A percentile compares a stretch with the other conserved stretches of the same genome.
phyloP scores from a whole-genome alignment of 2,888 invertebrate genomes.

The Leptinotarsa peninsularis region DNA sequence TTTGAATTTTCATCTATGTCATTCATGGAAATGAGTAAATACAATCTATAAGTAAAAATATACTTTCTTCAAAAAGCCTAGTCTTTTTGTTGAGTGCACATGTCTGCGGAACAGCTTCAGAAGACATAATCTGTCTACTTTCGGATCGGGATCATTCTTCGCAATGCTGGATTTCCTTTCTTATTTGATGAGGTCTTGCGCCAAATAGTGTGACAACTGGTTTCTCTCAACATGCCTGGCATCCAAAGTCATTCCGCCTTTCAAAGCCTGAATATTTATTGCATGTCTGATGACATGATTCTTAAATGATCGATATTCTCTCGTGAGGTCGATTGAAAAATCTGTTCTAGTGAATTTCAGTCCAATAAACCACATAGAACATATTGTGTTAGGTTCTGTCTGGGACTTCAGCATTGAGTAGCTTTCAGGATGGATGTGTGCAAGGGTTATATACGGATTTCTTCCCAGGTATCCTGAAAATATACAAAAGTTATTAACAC shows the following conservation, averaged over 20 bases:
- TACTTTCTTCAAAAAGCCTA: no score
- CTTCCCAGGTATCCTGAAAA: constrained; percentile 83
- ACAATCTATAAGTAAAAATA: no score
- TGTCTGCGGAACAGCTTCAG: constrained; percentile 44
- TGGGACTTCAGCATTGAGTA: constrained; percentile 71
- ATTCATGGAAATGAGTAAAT: no score
- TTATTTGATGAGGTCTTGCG: constrained; percentile 76
- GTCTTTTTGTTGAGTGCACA: constrained; percentile 54
- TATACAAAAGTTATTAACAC: background rate
- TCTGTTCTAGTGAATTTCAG: constrained; percentile 88
- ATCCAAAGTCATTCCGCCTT: constrained; percentile 84
- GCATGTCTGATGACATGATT: constrained; percentile 87
- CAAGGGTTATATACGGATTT: constrained; percentile 90
- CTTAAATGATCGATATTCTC: constrained; percentile 91
- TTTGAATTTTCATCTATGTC: no score
- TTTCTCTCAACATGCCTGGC: constrained; percentile 89
- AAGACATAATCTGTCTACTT: constrained; percentile 24
- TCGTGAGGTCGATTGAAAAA: constrained; percentile 91
- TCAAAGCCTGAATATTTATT: constrained; percentile 75
- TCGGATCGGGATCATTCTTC: no score
- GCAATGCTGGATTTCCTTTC: constrained; percentile 74
- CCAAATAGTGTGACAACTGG: constrained; percentile 79
- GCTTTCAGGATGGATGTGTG: constrained; percentile 96
- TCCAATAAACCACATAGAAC: constrained; percentile 98
- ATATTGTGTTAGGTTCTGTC: constrained; percentile 70